phyloP scores from a whole-genome alignment of 2,113 vertebrate species.

The Vireo altiloquus region DNA sequence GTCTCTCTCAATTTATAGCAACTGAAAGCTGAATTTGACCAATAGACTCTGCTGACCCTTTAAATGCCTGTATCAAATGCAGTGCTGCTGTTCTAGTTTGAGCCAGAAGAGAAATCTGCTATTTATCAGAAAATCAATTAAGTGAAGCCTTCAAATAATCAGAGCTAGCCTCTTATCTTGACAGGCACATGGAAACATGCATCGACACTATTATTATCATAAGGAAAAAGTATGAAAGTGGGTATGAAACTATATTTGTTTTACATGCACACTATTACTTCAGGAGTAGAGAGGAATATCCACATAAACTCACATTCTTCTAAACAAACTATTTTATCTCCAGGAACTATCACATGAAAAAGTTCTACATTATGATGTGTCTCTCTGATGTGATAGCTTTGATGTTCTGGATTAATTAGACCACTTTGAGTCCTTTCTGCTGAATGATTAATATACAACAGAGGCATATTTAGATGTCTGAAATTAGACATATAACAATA shows the following conservation, averaged over 20 bases:
- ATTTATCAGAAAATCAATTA: constrained; percentile 6
- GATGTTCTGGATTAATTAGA: neutral
- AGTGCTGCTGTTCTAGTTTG: neutral
- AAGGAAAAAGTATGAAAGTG: neutral
- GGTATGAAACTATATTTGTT: neutral
- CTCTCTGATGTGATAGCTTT: neutral
- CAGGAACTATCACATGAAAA: neutral
- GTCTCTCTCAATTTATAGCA: neutral
- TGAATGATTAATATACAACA: neutral
- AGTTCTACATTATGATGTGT: neutral
- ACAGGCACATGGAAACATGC: neutral
- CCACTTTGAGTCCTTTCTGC: neutral
- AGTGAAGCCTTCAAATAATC: neutral
- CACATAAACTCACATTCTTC: neutral
- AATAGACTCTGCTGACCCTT: neutral
- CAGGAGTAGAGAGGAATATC: neutral
- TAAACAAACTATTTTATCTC: neutral
- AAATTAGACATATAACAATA: neutral
- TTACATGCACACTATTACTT: neutral
- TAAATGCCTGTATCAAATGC: neutral
- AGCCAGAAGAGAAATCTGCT: neutral
- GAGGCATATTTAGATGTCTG: neutral
- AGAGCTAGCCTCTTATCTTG: neutral
- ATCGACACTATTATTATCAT: neutral
- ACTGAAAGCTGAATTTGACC: constrained; percentile 27